These are phyloP conservation scores for Drosophila rubida DNA, from an alignment of 2,888 invertebrate species.

Conservation along the genomic window DNA sequence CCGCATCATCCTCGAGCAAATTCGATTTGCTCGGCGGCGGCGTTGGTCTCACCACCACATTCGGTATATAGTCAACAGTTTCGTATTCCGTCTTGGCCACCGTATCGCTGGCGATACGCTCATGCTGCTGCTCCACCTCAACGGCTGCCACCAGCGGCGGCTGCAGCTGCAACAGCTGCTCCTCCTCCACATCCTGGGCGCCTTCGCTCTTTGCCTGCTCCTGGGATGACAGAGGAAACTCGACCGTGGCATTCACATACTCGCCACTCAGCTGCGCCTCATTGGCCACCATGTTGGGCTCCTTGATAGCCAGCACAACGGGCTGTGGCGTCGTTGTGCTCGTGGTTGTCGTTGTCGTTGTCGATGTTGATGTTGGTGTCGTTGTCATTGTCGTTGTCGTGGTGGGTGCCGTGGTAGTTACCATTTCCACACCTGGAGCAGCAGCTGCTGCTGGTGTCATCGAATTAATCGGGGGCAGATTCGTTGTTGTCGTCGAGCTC, in stretches of 20 bases:
- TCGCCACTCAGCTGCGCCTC: constrained; percentile 7
- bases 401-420: constrained; percentile 70
- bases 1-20: constrained; percentile 77
- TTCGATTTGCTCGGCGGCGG: constrained; percentile 61
- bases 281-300: constrained; percentile 32
- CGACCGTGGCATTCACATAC: constrained; percentile 17
- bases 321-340: constrained; percentile 67
- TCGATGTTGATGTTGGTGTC: constrained; percentile 55
- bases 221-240: neutral
- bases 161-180: constrained; percentile 27
- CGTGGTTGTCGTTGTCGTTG: constrained; percentile 60
- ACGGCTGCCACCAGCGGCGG: constrained; percentile 12
- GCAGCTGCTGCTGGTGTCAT: constrained; percentile 37
- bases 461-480: constrained; percentile 18
- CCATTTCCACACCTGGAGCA: constrained; percentile 28
- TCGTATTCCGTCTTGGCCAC: constrained; percentile 82
- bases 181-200: constrained; percentile 1
- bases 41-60: constrained; percentile 67
- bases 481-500: constrained; percentile 1
- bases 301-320: constrained; percentile 71
- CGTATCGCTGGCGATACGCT: constrained; percentile 52
- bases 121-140: constrained; percentile 28
- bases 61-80: constrained; percentile 82
- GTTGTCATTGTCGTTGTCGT: constrained; percentile 64
- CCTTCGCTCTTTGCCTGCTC: constrained; percentile 20